Evolutionary conservation across 1,140 invertebrate species (phyloP).

Genomic region (Caenorhabditis brenneri): DNA sequence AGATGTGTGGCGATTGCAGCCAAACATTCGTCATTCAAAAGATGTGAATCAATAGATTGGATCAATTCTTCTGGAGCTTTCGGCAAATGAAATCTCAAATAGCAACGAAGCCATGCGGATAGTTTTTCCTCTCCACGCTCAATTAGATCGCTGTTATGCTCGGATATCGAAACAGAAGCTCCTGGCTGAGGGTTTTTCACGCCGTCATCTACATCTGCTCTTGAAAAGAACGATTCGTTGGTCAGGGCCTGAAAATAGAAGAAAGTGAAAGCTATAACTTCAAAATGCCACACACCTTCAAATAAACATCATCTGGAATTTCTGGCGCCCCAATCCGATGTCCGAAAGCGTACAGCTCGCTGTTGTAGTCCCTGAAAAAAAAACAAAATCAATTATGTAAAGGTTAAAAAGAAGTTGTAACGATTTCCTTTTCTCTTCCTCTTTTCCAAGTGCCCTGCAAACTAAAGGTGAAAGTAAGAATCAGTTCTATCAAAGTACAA

Average conservation of each 20-base stretch:
- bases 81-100: conserved; percentile 50
- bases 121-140: neutral
- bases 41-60: conserved; percentile 31
- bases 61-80: conserved; percentile 57
- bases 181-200: conserved; percentile 38
- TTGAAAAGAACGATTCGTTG: conserved; percentile 5
- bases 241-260: conserved; percentile 48
- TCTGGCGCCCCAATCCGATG: conserved; percentile 52
- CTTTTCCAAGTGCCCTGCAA: neutral
- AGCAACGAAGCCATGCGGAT: neutral
- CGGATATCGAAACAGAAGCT: neutral
- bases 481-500: neutral
- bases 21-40: conserved; percentile 45
- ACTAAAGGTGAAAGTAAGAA: neutral
- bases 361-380: conserved; percentile 53
- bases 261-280: neutral
- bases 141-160: conserved; percentile 45
- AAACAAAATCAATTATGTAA: no score
- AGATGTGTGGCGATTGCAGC: conserved; percentile 30
- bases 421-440: neutral
- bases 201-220: conserved; percentile 45
- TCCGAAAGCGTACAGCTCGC: conserved; percentile 50
- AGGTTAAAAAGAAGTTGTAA: no score
- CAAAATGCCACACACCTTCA: neutral
- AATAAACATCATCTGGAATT: neutral